Base-by-base conservation (phyloP, 2,888 invertebrate species). In the Tenthredo livida region DNA sequence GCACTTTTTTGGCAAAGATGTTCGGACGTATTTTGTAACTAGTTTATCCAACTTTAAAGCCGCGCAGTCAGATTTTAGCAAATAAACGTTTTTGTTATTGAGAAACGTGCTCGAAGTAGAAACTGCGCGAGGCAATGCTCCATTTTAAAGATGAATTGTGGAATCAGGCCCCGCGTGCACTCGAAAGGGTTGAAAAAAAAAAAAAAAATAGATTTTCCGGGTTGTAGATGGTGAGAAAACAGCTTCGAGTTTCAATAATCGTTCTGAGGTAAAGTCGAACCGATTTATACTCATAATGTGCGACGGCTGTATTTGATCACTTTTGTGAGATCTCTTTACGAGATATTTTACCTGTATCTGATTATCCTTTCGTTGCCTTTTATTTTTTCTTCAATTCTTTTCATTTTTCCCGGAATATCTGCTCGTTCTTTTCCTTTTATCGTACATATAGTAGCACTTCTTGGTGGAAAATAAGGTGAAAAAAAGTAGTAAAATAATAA, bases 401-500 rank as follows among this genome's bases (percentile, higher is more conserved):
- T 29, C 12, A 50, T 29, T 77, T 29, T 21, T 10, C 43, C 21
- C 40, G 43, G n/a, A 50, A 54, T 12, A 33, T 21, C 33, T 33
- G 10, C 3, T 33, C 10, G 7, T 47, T 21, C 5, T n/a, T 40
- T 25, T 25, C 12, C 25, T 77, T 54, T 6, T 70, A 43, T 25
- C 33, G 7, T 3, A n/a, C n/a, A n/a, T n/a, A n/a, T n/a, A 47
- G 77, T 50, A 50, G 7, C 33, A 77, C 2, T 77, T 77, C 29
- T 21, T 43, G 21, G 77, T n/a, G 21, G 21, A 29, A 72, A 29
- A 50, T n/a, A 54, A 7, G n/a, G 6, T 1, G 7, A 54, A n/a
- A 54, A 54, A 54, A 54, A 54, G n/a, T n/a, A 77, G 54, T 50
- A 25, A 54, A 77, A 77, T 47, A 77, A 54, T 33, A 77, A 77